A percentile compares a stretch with the other conserved stretches of the same genome.
phyloP scores from a whole-genome alignment of 1,140 invertebrate species.

The Copidosoma floridanum region DNA sequence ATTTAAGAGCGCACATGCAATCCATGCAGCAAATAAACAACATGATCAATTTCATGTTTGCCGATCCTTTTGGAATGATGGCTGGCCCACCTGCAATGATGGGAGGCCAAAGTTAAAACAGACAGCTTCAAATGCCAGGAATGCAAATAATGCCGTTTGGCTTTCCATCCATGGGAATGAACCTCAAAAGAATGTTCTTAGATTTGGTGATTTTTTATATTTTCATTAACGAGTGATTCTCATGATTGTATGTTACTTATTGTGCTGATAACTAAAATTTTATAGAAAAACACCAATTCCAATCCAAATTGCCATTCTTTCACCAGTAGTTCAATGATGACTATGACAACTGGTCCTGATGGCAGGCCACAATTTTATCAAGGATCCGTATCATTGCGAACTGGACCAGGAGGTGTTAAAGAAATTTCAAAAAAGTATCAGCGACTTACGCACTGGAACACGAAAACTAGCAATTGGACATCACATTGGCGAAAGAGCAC shows the following conservation, averaged over 20 bases:
- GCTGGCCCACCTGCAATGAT: constrained; percentile 54
- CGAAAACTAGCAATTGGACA: constrained; percentile 92
- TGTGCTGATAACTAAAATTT: constrained; percentile 9
- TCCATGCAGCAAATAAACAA: constrained; percentile 75
- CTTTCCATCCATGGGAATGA: constrained; percentile 41
- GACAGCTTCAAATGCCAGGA: constrained; percentile 23
- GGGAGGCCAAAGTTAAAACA: constrained; percentile 18
- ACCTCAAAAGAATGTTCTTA: constrained; percentile 37
- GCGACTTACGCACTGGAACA: constrained; percentile 78
- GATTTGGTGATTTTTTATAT: constrained; percentile 48
- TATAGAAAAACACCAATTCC: constrained; percentile 53
- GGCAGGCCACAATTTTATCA: constrained; percentile 81
- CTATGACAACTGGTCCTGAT: constrained; percentile 77
- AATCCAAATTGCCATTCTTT: constrained; percentile 59
- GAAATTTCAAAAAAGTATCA: constrained; percentile 83
- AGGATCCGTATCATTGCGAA: constrained; percentile 76
- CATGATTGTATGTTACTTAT: too few relatives aligned
- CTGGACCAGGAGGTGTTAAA: constrained; percentile 82
- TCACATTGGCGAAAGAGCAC: constrained; percentile 86
- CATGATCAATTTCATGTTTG: constrained; percentile 67
- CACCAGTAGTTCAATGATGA: constrained; percentile 73
- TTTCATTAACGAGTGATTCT: too few relatives aligned
- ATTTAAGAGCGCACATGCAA: constrained; percentile 66
- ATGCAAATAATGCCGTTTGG: constrained; percentile 53
- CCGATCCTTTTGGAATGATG: constrained; percentile 68